Base-by-base conservation (phyloP, 2,888 invertebrate species). In the Drosophila cognata region DNA sequence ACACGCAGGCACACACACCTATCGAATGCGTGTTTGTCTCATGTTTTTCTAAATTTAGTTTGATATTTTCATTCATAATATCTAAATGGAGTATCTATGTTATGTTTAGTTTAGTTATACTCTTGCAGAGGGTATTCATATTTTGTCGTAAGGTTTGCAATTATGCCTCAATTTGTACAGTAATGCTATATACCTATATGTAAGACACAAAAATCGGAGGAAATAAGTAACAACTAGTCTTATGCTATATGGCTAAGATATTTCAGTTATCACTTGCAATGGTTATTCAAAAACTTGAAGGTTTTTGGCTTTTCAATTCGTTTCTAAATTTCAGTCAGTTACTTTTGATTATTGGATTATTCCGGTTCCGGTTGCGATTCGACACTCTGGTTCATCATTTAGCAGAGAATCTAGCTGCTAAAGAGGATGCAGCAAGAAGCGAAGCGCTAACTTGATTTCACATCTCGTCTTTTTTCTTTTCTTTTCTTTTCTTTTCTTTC, bases 11-110 rank as follows among this genome's bases (percentile, higher is more conserved):
- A n/a, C 21, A 7, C 43, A 2, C 43, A 13, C 43, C 13, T 13
- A 7, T 21, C 7, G 43, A 21, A 7, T 13, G 21, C 13, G 21
- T 43, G 13, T 16, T 25, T 46, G 8, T 16, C 25, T 4, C 33
- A 28, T 28, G 7, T 36, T 4, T 55, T 36, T 6, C 35, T 33
- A 21, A n/a, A 25, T 57, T 52, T 53, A 46, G 29, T 48, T 48
- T 48, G 18, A 28, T 70, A 50, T 50, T 35, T 65, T 58, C 58
- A 56, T 46, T 53, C 58, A 43, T 59, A 51, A 70, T 70, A 70
- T 58, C 51, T 58, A 70, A 69, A 69, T 69, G 71, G 46, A 31
- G 36, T 70, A 60, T 60, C 43, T 48, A 38, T 60, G 52, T 70
- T 38, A 10, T 38, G 41, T 11, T 48, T 46, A 48, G 16, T n/a